Evolutionary conservation across 53 echinoderm and acorn worm genomes (phyloP).

Genomic region (Paelopatides confundens): DNA sequence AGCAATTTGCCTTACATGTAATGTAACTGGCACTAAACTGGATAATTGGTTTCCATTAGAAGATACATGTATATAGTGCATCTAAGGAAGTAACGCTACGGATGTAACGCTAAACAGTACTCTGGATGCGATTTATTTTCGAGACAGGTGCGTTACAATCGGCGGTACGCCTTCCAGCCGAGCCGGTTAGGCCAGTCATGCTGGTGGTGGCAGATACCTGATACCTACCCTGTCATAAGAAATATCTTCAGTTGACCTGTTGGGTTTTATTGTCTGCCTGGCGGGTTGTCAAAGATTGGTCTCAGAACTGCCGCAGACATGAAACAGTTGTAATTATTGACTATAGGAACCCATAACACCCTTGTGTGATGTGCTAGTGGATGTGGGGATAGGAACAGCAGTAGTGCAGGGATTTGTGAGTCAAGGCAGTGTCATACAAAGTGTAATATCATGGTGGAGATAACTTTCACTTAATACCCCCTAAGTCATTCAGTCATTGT

Average conservation of each 20-base stretch:
- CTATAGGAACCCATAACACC: background rate
- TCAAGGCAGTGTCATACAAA: too few species aligned
- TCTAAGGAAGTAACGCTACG: background rate
- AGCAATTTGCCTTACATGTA: too few species aligned
- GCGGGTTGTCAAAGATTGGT: slow-evolving; percentile 37
- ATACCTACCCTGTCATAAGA: slow-evolving; percentile 33
- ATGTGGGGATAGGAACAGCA: background rate
- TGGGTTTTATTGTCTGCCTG: slow-evolving; percentile 30
- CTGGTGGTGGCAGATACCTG: slow-evolving; percentile 3
- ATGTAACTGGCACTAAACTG: background rate
- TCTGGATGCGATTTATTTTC: slow-evolving; percentile 3
- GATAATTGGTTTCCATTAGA: slow-evolving; percentile 31
- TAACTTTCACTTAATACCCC: too few species aligned
- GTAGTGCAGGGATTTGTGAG: too few species aligned
- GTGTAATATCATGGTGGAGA: too few species aligned
- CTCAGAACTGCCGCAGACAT: slow-evolving; percentile 46
- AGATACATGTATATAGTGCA: too few species aligned
- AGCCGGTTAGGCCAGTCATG: slow-evolving; percentile 22
- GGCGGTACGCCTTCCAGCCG: slow-evolving; percentile 34
- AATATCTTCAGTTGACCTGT: slow-evolving; percentile 35
- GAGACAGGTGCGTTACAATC: slow-evolving; percentile 14
- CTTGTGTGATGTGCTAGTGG: background rate
- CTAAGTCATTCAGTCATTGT: too few species aligned
- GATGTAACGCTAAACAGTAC: background rate
- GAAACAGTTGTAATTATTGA: slow-evolving; percentile 39